Conservation (phyloP, 2,113 vertebrate genomes). For the Xiphorhynchus elegans region DNA sequence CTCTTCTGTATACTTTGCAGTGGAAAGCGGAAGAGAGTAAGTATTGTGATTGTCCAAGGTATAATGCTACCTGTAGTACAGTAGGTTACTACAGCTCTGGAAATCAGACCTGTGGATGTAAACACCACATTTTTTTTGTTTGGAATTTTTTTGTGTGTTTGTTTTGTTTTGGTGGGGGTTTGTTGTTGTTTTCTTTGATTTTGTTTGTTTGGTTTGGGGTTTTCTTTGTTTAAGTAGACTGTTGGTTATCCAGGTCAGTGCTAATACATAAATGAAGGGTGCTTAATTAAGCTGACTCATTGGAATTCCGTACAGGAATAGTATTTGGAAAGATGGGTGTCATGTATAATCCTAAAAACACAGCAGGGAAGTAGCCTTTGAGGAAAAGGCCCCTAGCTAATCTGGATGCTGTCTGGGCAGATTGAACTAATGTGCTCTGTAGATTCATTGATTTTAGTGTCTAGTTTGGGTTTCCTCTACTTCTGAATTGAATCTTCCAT, state of each 20-base stretch:
- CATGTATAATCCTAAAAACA: background rate
- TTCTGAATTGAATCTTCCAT: background rate
- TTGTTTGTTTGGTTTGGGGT: too few species aligned
- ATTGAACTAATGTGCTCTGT: background rate
- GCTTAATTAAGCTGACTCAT: background rate
- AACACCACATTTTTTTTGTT: background rate
- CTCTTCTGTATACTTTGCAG: background rate
- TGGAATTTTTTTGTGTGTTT: background rate
- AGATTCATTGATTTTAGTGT: background rate
- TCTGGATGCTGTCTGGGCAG: background rate
- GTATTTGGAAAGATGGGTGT: background rate
- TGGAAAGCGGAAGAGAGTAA: background rate
- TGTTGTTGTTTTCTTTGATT: too few species aligned
- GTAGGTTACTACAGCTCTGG: background rate
- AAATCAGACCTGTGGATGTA: background rate
- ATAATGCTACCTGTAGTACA: background rate
- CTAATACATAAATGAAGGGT: background rate
- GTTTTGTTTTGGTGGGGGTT: background rate
- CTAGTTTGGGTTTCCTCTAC: background rate
- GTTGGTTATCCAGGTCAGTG: background rate
- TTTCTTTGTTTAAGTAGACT: background rate
- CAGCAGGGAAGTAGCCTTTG: background rate
- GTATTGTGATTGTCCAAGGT: accelerated
- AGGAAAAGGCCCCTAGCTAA: background rate
- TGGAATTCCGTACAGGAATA: background rate